Percentiles rank a stretch among this genome's conserved stretches.
phyloP scores from a whole-genome alignment of 2,113 vertebrate species.

The Gnathonemus echidnorhynchus region DNA sequence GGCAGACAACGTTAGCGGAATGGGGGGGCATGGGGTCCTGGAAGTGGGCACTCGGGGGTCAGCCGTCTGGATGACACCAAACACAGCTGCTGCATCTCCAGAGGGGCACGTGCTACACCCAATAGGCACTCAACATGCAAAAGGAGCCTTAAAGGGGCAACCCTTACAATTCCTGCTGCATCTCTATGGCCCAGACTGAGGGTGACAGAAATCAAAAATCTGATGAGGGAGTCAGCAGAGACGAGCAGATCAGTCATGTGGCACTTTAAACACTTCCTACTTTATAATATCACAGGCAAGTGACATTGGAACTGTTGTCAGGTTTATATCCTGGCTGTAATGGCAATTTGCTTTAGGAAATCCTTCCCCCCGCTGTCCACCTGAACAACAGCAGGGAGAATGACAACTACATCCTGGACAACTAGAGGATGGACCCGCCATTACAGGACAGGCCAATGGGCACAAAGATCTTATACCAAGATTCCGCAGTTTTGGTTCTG shows the following conservation, averaged over 20 bases:
- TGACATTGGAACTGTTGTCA: background rate
- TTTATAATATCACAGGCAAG: background rate
- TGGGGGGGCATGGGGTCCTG: background rate
- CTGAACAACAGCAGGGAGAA: background rate
- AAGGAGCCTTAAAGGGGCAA: background rate
- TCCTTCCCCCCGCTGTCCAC: background rate
- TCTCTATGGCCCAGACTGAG: background rate
- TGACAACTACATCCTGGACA: background rate
- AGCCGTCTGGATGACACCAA: background rate
- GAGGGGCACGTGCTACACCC: background rate
- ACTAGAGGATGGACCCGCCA: background rate
- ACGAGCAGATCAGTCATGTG: background rate
- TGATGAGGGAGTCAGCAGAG: background rate
- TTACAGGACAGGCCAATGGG: background rate
- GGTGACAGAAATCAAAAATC: background rate
- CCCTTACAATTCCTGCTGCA: background rate
- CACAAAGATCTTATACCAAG: background rate
- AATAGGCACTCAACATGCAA: background rate
- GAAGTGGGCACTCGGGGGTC: background rate
- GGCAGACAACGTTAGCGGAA: background rate
- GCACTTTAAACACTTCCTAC: background rate
- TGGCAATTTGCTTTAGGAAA: background rate
- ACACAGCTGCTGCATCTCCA: background rate
- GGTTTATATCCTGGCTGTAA: background rate
- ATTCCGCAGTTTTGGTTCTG: background rate